A percentile compares a stretch with the other conserved stretches of the same genome.
Conservation (phyloP, 2,888 invertebrate genomes). For the Entomobrya proxima region DNA sequence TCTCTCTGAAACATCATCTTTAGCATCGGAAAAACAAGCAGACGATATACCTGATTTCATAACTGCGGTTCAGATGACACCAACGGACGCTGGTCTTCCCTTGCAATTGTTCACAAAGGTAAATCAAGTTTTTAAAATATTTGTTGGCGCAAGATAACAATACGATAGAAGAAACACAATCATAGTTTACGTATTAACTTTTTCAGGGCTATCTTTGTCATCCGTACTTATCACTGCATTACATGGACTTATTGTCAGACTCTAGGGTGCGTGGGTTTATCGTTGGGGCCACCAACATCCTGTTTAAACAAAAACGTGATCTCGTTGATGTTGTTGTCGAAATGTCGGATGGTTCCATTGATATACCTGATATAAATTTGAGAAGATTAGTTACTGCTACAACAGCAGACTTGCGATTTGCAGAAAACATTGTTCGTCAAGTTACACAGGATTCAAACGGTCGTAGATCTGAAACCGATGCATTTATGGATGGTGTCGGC, state of each 20-base stretch:
- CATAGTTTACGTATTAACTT: not conserved
- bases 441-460: slow-evolving; percentile 80
- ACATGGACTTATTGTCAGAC: slow-evolving; percentile 93
- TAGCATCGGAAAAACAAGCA: slow-evolving; percentile 60
- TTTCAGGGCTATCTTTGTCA: slow-evolving; percentile 92
- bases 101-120: slow-evolving; percentile 89
- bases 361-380: slow-evolving; percentile 87
- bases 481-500: slow-evolving; percentile 85
- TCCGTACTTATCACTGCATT: slow-evolving; percentile 96
- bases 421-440: slow-evolving; percentile 91
- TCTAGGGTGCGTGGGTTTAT: slow-evolving; percentile 86
- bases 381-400: slow-evolving; percentile 90
- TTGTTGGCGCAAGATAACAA: no score
- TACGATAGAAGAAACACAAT: no score
- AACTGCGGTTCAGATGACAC: slow-evolving; percentile 82
- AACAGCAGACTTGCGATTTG: slow-evolving; percentile 96
- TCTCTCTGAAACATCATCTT: slow-evolving; percentile 49
- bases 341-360: slow-evolving; percentile 90
- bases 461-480: slow-evolving; percentile 80
- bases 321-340: slow-evolving; percentile 95
- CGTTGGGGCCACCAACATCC: slow-evolving; percentile 98
- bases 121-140: slow-evolving; percentile 56
- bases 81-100: slow-evolving; percentile 90
- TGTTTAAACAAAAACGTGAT: slow-evolving; percentile 96
- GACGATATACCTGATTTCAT: slow-evolving; percentile 74